Conservation (phyloP, 2,888 invertebrate genomes). For the Oxyscelio sp. region DNA sequence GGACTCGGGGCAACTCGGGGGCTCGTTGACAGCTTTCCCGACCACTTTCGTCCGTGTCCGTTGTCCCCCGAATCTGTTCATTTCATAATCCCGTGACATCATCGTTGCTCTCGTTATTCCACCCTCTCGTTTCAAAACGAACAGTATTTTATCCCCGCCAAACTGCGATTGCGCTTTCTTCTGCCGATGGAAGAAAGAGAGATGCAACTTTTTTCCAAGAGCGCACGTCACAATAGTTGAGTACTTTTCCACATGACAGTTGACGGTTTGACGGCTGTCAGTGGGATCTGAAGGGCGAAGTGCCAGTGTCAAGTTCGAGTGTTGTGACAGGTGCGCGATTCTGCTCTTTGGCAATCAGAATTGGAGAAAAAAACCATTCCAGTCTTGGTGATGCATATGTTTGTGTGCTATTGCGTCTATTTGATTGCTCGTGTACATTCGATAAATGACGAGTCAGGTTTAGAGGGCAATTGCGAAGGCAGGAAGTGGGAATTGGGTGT, state of each 20-base stretch:
- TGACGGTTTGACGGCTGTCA: conserved; percentile 46
- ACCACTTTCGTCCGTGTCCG: background rate
- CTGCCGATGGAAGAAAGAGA: too few relatives aligned
- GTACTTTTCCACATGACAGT: conserved; percentile 71
- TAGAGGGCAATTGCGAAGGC: background rate
- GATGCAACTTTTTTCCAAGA: conserved; percentile 45
- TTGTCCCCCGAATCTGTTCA: background rate
- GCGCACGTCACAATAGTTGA: conserved; percentile 45
- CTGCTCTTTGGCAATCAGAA: too few relatives aligned
- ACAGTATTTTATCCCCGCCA: too few relatives aligned
- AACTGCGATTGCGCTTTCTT: too few relatives aligned
- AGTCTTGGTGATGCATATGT: background rate
- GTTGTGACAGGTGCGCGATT: background rate
- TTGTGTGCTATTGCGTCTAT: background rate
- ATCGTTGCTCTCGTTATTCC: background rate
- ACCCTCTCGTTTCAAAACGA: too few relatives aligned
- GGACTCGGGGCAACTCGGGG: background rate
- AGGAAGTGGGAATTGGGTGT: background rate
- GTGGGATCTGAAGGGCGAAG: background rate
- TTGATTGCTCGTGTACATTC: background rate
- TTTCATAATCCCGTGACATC: conserved; percentile 14
- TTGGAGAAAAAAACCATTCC: too few relatives aligned
- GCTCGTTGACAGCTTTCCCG: conserved; percentile 68
- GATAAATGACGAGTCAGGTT: background rate
- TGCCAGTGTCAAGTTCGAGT: background rate